A percentile compares a stretch with the other conserved stretches of the same genome.
Evolutionary conservation across 2,797 vertebrate species (phyloP).

Genomic region (Schizopygopsis pylzovi): DNA sequence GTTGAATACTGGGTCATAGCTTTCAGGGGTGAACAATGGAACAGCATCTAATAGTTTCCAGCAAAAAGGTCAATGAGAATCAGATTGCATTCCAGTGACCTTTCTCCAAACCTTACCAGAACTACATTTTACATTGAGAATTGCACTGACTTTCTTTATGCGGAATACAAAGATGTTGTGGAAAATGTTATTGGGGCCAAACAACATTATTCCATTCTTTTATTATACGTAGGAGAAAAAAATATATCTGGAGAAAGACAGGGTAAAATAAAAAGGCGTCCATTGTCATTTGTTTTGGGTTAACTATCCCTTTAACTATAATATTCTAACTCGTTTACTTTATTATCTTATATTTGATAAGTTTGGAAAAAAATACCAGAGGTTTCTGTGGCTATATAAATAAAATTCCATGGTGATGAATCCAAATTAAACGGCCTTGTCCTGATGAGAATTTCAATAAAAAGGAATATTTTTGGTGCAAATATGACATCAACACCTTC

Average conservation of each 20-base stretch:
- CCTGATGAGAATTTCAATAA: conserved; percentile 26
- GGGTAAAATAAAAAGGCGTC: too few species aligned
- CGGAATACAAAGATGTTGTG: too few species aligned
- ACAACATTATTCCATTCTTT: not conserved
- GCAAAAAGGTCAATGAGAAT: conserved; percentile 28
- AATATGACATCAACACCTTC: not conserved
- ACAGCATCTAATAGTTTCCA: conserved; percentile 30
- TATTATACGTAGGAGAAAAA: not conserved
- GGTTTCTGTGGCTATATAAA: conserved; percentile 17
- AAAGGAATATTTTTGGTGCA: conserved; percentile 11
- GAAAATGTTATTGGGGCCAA: too few species aligned
- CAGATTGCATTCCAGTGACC: conserved; percentile 31
- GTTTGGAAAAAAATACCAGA: conserved; percentile 25
- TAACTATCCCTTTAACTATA: not conserved
- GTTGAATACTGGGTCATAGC: conserved; percentile 30
- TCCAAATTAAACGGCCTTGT: conserved; percentile 38
- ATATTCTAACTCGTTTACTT: not conserved
- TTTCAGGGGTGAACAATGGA: conserved; percentile 45
- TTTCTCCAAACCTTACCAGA: conserved; percentile 8
- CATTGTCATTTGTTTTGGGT: not conserved
- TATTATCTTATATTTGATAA: not conserved
- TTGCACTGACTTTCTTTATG: too few species aligned
- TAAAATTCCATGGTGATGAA: conserved; percentile 46
- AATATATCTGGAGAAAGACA: too few species aligned
- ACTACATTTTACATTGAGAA: conserved; percentile 8